These are phyloP conservation scores for Mungos mungo DNA, from an alignment of 2,113 vertebrate genomes.

Conservation along the genomic window DNA sequence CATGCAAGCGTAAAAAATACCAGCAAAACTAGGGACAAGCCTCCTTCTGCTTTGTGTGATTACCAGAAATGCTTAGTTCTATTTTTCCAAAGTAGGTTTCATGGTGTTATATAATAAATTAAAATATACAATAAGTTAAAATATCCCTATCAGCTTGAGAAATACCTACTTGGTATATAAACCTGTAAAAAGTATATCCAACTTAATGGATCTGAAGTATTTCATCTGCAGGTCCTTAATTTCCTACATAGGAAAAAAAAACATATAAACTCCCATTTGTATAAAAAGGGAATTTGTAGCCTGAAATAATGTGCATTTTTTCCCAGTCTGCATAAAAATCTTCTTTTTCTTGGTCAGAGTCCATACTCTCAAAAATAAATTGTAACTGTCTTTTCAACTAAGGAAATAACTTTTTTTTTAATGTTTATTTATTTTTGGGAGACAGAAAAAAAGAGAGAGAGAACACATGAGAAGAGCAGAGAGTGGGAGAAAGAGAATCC, in stretches of 20 bases:
- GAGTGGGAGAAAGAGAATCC: too few species aligned
- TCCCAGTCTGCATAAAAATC: not conserved
- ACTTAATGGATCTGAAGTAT: not conserved
- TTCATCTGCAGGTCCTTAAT: not conserved
- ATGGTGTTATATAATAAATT: not conserved
- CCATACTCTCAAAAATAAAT: not conserved
- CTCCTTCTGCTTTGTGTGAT: not conserved
- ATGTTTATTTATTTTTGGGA: too few species aligned
- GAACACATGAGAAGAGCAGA: too few species aligned
- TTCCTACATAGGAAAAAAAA: not conserved
- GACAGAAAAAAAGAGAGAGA: too few species aligned
- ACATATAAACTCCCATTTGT: not conserved
- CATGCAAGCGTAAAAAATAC: conserved; percentile 25
- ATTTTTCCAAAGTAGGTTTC: not conserved
- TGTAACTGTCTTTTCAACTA: not conserved
- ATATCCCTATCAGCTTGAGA: not conserved
- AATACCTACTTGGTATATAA: not conserved
- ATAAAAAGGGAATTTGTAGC: not conserved
- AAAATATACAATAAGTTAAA: conserved; percentile 23
- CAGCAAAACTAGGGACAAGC: not conserved
- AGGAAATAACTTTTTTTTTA: too few species aligned
- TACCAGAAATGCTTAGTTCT: not conserved
- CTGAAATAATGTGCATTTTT: not conserved
- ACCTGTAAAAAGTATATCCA: not conserved
- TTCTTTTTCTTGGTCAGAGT: not conserved